Percentiles rank a stretch among this genome's conserved stretches.
These are phyloP conservation scores for Tamias sibiricus DNA, from an alignment of 2,113 vertebrate species.

Conservation along the genomic window DNA sequence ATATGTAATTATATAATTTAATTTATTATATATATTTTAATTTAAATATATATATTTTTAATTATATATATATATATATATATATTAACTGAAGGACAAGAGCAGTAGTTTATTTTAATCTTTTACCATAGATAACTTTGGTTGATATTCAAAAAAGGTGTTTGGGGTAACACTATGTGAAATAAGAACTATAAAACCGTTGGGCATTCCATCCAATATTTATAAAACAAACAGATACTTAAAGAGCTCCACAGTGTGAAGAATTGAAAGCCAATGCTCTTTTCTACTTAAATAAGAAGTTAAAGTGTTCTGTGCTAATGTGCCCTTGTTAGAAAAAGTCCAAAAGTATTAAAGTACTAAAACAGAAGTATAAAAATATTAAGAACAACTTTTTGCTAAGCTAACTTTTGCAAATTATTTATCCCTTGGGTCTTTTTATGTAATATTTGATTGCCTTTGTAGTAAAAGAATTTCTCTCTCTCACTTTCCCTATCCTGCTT, in stretches of 20 bases:
- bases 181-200: background rate
- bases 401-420: constrained; percentile 33
- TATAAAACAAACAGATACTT: background rate
- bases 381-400: constrained; percentile 37
- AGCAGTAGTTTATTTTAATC: background rate
- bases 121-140: background rate
- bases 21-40: too few relatives aligned
- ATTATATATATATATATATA: too few relatives aligned
- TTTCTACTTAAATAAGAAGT: constrained; percentile 36
- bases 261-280: background rate
- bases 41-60: too few relatives aligned
- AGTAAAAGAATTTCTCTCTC: constrained; percentile 20
- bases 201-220: background rate
- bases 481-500: background rate
- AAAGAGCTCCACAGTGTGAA: background rate
- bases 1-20: too few relatives aligned
- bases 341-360: background rate
- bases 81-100: too few relatives aligned
- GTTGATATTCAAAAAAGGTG: background rate
- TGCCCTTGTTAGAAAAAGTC: background rate
- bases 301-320: background rate
- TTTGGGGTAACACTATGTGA: constrained; percentile 16
- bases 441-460: constrained; percentile 26
- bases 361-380: background rate
- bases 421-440: background rate